These are phyloP conservation scores for Terrapene triunguis DNA, from an alignment of 2,113 vertebrate genomes.

Conservation along the genomic window DNA sequence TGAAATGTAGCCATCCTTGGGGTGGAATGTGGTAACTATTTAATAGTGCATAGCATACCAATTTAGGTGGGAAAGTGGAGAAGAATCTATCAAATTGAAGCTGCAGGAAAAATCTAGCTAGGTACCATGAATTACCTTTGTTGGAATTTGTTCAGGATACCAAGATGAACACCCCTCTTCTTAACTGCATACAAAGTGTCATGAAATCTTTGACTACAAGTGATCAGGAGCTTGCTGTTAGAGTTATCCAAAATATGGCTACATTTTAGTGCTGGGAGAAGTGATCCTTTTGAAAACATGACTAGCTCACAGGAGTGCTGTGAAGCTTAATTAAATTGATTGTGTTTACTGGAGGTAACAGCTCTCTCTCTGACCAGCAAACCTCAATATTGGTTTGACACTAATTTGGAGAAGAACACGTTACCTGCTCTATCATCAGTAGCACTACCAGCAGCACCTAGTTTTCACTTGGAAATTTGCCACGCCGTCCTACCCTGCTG, in stretches of 20 bases:
- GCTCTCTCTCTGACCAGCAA: neutral
- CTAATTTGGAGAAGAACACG: neutral
- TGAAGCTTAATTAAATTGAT: neutral
- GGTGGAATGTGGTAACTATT: constrained; percentile 48
- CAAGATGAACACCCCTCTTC: neutral
- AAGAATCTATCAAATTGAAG: constrained; percentile 24
- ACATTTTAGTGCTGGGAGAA: neutral
- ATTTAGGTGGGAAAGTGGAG: neutral
- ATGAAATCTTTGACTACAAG: neutral
- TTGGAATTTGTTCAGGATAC: neutral
- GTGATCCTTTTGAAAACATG: neutral
- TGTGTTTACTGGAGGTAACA: neutral
- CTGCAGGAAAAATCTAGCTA: constrained; percentile 18
- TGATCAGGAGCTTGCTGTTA: neutral
- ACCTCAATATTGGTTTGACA: neutral
- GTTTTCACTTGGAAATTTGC: neutral
- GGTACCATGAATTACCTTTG: neutral
- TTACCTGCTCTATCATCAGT: neutral
- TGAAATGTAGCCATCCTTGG: constrained; percentile 54
- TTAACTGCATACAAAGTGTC: neutral
- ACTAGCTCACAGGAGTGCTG: neutral
- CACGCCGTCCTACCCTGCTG: neutral
- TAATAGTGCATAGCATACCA: constrained; percentile 17
- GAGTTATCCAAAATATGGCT: neutral
- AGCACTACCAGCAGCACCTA: neutral